Evolutionary conservation across 1,140 invertebrate species (phyloP), one percentile per base, ranked within the genome.

Genomic region (Leptopilina boulardi): DNA sequence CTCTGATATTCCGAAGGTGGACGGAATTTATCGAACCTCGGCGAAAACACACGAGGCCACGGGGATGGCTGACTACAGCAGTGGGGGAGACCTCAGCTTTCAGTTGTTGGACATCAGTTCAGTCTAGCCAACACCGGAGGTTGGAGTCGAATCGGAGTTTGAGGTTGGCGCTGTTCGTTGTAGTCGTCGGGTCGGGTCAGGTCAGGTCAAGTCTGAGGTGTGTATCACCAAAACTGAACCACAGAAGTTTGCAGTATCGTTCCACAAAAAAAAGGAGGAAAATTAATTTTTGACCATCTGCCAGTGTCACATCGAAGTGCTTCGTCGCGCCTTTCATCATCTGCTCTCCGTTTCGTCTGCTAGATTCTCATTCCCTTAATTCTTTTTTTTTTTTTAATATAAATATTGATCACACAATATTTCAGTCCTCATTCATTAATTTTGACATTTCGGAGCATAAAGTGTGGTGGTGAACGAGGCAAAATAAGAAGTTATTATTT

Each of bases 41-140:
- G 56, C 79, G 84, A 73, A 78, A 47, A 44, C 23, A 34, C 76
- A 74, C 80, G 81, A 85, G 77, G 76, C 74, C 77, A 76, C 56
- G 79, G 74, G 78, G 5, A 71, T 51, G 74, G 42, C 51, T 70
- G 72, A 47, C 51, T 5, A 3, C 18, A 42, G 66, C 72, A 80
- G 81, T 79, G 84, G 83, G 85, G 85, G 83, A 72, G 71, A 38
- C 73, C 41, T 71, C 70, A 72, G 79, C 71, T 79, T 80, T 87
- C 84, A 84, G 84, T 87, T 77, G 26, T 30, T 66, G 23, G 59
- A 30, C 74, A 80, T 82, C 38, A 21, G 73, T 70, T 87, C 87
- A 89, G 89, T 89, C 85, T 87, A 85, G 86, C 84, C 86, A 87
- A 84, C 87, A 83, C 80, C 86, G 88, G 88, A 87, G 87, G 80